Evolutionary conservation across 2,797 vertebrate genomes (phyloP), one percentile per base, ranked within the genome.

Genomic region (Anolis apletophallus): DNA sequence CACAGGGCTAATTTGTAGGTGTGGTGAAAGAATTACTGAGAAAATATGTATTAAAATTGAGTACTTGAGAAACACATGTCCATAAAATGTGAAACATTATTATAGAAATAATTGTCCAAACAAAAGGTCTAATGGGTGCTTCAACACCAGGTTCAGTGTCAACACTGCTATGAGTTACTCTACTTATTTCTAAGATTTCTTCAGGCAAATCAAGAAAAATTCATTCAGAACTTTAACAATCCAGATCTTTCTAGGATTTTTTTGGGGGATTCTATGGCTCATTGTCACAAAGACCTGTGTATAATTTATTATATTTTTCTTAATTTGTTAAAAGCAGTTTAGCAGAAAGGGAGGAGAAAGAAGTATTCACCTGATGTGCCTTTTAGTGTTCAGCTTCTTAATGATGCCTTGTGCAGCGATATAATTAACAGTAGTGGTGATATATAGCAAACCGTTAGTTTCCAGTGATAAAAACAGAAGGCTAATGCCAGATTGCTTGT

Each of bases 401-500:
- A 95, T 85, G 96, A 95, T 90, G 92, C 94, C 93, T 88, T 73
- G 85, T 87, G 71, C 87, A 91, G 93, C 93, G 90, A 90, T 89
- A 89, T 95, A 96, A 96, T 96, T 96, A 95, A 94, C 92, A 93
- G 91, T 71, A 85, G 86, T 90, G 89, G 23, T 93, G 95, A 94
- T 92, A 91, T 73, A 93, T 83, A 93, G 85, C 94, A 93, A 88
- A 55, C 13, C 80, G 87, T 5, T 74, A 90, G 88, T 94, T 95
- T 94, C 90, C 89, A 88, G 80, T 75, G 89, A 86, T 92, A 90
- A 84, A 93, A 95, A 94, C 95, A 96, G 95, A 95, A 95, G 94
- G 95, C 90, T 92, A 79, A 89, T 92, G 92, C 93, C 95, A 96
- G 96, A 96, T 94, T 96, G 95, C 93, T 96, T 96, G 94, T 94